A percentile compares a stretch with the other conserved stretches of the same genome.
Evolutionary conservation across 2,797 vertebrate genomes (phyloP).

Genomic region (Chloroceryle amazona): DNA sequence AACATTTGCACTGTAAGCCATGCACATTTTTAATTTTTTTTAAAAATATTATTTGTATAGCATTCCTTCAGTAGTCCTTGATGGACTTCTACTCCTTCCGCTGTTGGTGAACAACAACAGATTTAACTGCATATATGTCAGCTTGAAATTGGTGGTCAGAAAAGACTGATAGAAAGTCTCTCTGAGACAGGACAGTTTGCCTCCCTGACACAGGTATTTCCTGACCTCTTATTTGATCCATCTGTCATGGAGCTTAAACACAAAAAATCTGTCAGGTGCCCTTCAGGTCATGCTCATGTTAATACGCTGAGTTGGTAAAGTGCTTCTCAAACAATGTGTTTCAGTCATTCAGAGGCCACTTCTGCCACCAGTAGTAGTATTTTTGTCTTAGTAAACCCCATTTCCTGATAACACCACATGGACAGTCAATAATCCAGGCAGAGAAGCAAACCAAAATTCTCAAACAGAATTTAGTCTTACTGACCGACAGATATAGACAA

Average conservation of each 20-base stretch:
- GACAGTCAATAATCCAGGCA: not conserved
- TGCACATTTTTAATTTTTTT: fast-evolving
- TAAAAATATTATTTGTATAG: not conserved
- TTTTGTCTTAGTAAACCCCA: not conserved
- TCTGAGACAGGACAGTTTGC: not conserved
- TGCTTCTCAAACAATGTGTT: not conserved
- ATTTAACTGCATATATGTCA: not conserved
- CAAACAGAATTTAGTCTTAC: not conserved
- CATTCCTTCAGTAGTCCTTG: not conserved
- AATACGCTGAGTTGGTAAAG: not conserved
- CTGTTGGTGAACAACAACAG: not conserved
- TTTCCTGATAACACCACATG: not conserved
- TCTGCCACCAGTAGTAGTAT: not conserved
- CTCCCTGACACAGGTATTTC: not conserved
- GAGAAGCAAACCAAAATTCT: not conserved
- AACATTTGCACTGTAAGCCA: not conserved
- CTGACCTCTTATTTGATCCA: not conserved
- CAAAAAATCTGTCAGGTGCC: not conserved
- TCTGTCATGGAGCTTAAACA: not conserved
- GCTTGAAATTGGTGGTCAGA: not conserved
- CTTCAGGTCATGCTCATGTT: not conserved
- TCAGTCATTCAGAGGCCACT: not conserved
- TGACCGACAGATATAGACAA: not conserved
- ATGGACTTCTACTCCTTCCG: not conserved
- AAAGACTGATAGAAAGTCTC: not conserved